These are phyloP conservation scores for Drosophila kurseongensis DNA, from an alignment of 1,140 invertebrate genomes.

Conservation along the genomic window DNA sequence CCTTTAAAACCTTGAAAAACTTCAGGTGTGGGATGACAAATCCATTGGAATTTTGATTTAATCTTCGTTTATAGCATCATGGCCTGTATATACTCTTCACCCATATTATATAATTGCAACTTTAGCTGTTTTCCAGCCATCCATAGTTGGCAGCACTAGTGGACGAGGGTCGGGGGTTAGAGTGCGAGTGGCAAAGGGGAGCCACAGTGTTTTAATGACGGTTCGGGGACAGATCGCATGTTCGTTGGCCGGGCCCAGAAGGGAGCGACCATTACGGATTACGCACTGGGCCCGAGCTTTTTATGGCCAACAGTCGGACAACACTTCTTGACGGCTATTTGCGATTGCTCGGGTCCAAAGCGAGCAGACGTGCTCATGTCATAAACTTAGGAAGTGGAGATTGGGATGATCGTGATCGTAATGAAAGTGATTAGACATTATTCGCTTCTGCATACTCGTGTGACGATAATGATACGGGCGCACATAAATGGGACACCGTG, in stretches of 20 bases:
- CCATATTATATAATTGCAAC: neutral
- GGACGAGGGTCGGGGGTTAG: constrained; percentile 3
- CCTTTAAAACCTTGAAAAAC: no score
- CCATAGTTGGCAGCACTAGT: neutral
- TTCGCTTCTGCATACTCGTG: constrained; percentile 5
- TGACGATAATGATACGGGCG: constrained; percentile 11
- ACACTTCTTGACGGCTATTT: constrained; percentile 1
- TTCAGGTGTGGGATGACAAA: no score
- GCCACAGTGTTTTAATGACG: constrained; percentile 10
- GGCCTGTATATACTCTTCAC: no score
- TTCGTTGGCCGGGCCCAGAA: neutral
- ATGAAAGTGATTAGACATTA: constrained; percentile 44
- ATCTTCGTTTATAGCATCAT: no score
- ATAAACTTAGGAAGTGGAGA: constrained; percentile 8
- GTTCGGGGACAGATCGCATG: constrained; percentile 21
- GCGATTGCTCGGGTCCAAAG: neutral
- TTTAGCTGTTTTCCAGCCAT: neutral
- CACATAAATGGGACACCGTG: constrained; percentile 29
- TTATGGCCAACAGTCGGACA: constrained; percentile 15
- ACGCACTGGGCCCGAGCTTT: constrained; percentile 5
- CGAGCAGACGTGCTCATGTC: constrained; percentile 23
- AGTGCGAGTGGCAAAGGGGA: constrained; percentile 10
- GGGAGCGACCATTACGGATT: constrained; percentile 14
- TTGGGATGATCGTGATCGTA: constrained; percentile 33
- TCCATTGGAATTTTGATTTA: no score